phyloP scores from a whole-genome alignment of 2,888 invertebrate species.

The Netelia melanura region DNA sequence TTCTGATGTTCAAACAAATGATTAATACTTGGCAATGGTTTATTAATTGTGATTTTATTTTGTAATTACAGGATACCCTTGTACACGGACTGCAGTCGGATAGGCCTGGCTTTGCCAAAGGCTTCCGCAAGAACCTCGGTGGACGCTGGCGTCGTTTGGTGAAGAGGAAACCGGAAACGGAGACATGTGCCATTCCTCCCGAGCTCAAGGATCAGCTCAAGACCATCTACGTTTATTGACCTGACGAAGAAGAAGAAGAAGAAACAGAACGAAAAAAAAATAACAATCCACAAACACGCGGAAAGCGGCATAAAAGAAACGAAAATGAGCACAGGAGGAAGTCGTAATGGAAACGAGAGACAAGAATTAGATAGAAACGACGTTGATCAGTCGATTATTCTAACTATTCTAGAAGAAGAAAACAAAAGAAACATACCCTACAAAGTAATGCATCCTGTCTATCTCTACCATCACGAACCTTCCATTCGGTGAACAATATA shows the following conservation, averaged over 20 bases:
- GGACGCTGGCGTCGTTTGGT: slow-evolving; percentile 94
- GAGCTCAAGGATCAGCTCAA: slow-evolving; percentile 95
- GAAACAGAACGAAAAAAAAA: slow-evolving; percentile 4
- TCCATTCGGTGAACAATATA: slow-evolving; percentile 75
- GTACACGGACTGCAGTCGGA: slow-evolving; percentile 89
- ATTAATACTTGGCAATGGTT: not conserved
- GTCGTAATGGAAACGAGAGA: not conserved
- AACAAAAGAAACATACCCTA: slow-evolving; percentile 10
- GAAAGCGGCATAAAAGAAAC: not conserved
- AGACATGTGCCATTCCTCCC: slow-evolving; percentile 93
- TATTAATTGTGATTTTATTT: slow-evolving; percentile 16
- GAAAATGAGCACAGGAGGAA: not conserved
- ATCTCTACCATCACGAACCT: slow-evolving; percentile 69
- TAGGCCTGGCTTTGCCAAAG: slow-evolving; percentile 91
- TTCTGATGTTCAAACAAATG: not conserved
- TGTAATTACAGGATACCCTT: slow-evolving; percentile 90
- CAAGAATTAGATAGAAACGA: not conserved
- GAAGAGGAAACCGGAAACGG: slow-evolving; percentile 93
- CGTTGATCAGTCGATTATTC: slow-evolving; percentile 20
- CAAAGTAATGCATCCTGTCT: slow-evolving; percentile 16
- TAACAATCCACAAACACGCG: not conserved
- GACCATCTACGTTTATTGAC: slow-evolving; percentile 94
- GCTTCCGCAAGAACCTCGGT: slow-evolving; percentile 94
- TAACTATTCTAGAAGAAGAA: slow-evolving; percentile 8
- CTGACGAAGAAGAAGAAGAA: slow-evolving; percentile 30